These are phyloP conservation scores for Drosophila obscura DNA, from an alignment of 1,140 invertebrate species.

Conservation along the genomic window DNA sequence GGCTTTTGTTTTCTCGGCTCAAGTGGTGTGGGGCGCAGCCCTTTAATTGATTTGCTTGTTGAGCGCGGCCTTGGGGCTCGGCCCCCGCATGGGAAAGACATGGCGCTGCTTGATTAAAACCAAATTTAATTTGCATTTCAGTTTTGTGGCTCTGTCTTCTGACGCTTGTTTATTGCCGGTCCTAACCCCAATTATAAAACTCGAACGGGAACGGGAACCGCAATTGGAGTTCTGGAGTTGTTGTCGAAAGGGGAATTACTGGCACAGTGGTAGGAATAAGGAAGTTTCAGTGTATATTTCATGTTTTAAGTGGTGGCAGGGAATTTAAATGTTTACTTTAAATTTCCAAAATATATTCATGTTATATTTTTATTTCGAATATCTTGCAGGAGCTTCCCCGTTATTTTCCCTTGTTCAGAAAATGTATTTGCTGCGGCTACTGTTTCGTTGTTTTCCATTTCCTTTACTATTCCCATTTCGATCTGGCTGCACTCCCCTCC, in stretches of 20 bases:
- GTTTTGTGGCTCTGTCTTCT: constrained; percentile 33
- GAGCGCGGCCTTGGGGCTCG: constrained; percentile 32
- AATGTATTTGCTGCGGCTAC: not conserved
- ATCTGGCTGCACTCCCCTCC: constrained; percentile 6
- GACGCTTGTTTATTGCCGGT: constrained; percentile 41
- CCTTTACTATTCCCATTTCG: constrained; percentile 1
- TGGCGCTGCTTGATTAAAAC: constrained; percentile 69
- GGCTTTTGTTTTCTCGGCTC: constrained; percentile 15
- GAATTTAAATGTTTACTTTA: no score
- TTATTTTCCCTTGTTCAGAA: no score
- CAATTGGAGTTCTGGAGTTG: constrained; percentile 34
- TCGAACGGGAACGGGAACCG: constrained; percentile 1
- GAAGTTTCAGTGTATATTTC: not conserved
- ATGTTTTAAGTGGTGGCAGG: no score
- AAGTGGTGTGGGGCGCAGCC: constrained; percentile 44
- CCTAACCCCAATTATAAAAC: constrained; percentile 65
- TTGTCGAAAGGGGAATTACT: constrained; percentile 4
- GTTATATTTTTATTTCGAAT: not conserved
- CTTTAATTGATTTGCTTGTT: constrained; percentile 78
- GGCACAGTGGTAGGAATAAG: constrained; percentile 35
- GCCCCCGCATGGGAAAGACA: constrained; percentile 49
- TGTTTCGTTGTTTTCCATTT: constrained; percentile 23
- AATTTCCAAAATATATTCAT: not conserved
- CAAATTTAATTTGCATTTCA: constrained; percentile 75
- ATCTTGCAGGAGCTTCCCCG: not conserved